phyloP scores from a whole-genome alignment of 2,888 invertebrate genomes.

The Gerris lacustris region DNA sequence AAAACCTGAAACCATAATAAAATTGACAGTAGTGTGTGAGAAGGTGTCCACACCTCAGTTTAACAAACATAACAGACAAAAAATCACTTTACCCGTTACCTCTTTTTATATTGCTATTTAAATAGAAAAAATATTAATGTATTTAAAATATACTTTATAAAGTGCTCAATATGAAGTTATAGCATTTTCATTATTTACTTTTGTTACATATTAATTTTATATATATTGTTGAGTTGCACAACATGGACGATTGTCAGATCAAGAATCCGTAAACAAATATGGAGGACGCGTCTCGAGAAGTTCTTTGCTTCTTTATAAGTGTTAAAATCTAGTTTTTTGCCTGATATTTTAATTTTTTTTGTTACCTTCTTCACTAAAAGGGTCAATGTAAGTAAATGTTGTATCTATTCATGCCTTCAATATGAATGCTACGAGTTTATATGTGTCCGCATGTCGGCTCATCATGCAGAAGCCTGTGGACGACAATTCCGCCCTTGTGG shows the following conservation, averaged over 20 bases:
- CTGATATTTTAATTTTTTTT: no score
- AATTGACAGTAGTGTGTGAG: slow-evolving; percentile 4
- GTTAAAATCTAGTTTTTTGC: no score
- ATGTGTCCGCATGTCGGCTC: slow-evolving; percentile 67
- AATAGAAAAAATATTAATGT: no score
- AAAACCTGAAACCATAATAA: slow-evolving; percentile 11
- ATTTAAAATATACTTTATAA: no score
- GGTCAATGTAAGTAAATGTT: background rate
- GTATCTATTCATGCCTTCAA: background rate
- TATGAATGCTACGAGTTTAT: slow-evolving; percentile 72
- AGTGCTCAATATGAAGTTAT: no score
- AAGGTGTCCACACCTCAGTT: background rate
- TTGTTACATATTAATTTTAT: no score
- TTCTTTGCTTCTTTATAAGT: background rate
- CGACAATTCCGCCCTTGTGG: slow-evolving; percentile 40
- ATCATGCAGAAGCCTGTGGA: slow-evolving; percentile 61
- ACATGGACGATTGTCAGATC: background rate
- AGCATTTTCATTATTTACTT: no score
- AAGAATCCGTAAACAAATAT: background rate
- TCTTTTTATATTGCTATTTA: no score
- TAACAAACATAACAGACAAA: background rate
- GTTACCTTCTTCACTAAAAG: no score
- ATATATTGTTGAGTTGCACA: background rate
- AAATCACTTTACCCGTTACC: background rate
- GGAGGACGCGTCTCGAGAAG: background rate